These are phyloP conservation scores for Psettodes erumei DNA, from an alignment of 2,113 vertebrate species.

Conservation along the genomic window DNA sequence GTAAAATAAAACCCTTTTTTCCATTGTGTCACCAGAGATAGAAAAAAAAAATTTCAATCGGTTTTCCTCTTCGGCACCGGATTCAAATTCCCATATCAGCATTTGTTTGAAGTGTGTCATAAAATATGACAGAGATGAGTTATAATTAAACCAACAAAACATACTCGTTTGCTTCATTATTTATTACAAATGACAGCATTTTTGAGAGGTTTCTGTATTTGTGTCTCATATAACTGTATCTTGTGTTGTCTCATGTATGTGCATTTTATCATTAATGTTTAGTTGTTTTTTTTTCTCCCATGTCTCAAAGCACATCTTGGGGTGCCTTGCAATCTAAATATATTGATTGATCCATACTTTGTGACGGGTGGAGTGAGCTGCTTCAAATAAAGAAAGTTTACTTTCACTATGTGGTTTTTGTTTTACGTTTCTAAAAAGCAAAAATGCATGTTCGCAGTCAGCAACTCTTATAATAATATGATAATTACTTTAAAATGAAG, in stretches of 20 bases:
- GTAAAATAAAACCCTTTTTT: conserved; percentile 7
- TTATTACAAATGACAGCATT: conserved; percentile 22
- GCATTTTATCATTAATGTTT: conserved; percentile 46
- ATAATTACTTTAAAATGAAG: not conserved
- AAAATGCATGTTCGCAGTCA: not conserved
- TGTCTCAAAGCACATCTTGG: conserved; percentile 89
- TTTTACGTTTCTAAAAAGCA: not conserved
- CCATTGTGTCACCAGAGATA: not conserved
- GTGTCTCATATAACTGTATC: not conserved
- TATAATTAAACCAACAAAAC: not conserved
- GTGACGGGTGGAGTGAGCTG: conserved; percentile 84
- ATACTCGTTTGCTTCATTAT: not conserved
- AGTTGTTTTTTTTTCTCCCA: conserved; percentile 82
- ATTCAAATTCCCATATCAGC: conserved; percentile 16
- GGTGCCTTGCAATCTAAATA: conserved; percentile 94
- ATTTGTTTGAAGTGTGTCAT: conserved; percentile 28
- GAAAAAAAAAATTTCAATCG: not conserved
- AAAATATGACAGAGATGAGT: not conserved
- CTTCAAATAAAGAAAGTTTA: conserved; percentile 89
- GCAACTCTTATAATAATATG: not conserved
- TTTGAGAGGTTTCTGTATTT: not conserved
- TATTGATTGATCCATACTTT: conserved; percentile 90
- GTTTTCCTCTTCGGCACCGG: not conserved
- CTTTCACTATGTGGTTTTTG: conserved; percentile 31
- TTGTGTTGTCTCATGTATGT: not conserved